Evolutionary conservation across 1,140 invertebrate species (phyloP).

Genomic region (Drosophila melanogaster): Release_6_plus_ISO1_MT NT_033779.5:4416501-4417000

Average conservation of each 20-base stretch:
- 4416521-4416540: neutral
- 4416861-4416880: constrained; percentile 82
- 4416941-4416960: constrained; percentile 72
- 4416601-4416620: constrained; percentile 66
- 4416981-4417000: constrained; percentile 59
- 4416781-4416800: constrained; percentile 44
- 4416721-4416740: constrained; percentile 74
- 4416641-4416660: constrained; percentile 16
- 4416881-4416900: constrained; percentile 50
- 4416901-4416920: constrained; percentile 29
- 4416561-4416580: constrained; percentile 49
- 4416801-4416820: constrained; percentile 65
- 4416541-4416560: neutral
- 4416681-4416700: constrained; percentile 58
- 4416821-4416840: constrained; percentile 62
- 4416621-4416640: constrained; percentile 61
- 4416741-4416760: constrained; percentile 77
- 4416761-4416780: constrained; percentile 30
- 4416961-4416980: constrained; percentile 71
- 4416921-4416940: constrained; percentile 18
- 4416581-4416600: constrained; percentile 78
- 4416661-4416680: constrained; percentile 34
- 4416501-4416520: constrained; percentile 26
- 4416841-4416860: constrained; percentile 47
- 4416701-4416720: constrained; percentile 66